phyloP scores from a whole-genome alignment of 2,113 vertebrate genomes.

The Hipposideros armiger region DNA sequence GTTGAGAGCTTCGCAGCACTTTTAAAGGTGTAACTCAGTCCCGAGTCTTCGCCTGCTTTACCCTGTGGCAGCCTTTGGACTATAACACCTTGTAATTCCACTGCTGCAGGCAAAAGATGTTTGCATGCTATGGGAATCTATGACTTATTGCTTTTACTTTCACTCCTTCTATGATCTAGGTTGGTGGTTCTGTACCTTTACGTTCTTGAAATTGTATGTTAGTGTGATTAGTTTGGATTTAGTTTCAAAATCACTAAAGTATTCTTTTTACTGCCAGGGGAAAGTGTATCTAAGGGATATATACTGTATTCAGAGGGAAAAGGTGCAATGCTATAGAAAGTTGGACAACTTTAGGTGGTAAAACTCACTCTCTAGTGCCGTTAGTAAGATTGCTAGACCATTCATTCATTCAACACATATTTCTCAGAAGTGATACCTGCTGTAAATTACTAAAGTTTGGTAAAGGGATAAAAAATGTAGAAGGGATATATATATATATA shows the following conservation, averaged over 20 bases:
- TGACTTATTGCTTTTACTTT: neutral
- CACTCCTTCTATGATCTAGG: neutral
- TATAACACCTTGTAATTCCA: neutral
- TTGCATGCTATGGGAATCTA: neutral
- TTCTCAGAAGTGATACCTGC: neutral
- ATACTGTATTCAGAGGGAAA: neutral
- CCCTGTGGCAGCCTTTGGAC: neutral
- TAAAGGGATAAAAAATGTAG: neutral
- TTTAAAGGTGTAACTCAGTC: neutral
- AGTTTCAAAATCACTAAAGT: neutral
- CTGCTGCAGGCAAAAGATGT: neutral
- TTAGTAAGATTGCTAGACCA: neutral
- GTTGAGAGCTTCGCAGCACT: neutral
- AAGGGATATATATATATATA: neutral
- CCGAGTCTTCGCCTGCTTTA: neutral
- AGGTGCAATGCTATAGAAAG: neutral
- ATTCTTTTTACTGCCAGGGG: neutral
- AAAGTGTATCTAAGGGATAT: neutral
- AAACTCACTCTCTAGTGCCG: neutral
- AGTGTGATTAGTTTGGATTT: neutral
- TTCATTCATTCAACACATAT: neutral
- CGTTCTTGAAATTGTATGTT: neutral
- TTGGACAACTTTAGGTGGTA: neutral
- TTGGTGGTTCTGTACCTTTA: neutral
- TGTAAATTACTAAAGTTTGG: neutral